Conservation (phyloP, 2,113 vertebrate genomes). For the Excalfactoria chinensis region DNA sequence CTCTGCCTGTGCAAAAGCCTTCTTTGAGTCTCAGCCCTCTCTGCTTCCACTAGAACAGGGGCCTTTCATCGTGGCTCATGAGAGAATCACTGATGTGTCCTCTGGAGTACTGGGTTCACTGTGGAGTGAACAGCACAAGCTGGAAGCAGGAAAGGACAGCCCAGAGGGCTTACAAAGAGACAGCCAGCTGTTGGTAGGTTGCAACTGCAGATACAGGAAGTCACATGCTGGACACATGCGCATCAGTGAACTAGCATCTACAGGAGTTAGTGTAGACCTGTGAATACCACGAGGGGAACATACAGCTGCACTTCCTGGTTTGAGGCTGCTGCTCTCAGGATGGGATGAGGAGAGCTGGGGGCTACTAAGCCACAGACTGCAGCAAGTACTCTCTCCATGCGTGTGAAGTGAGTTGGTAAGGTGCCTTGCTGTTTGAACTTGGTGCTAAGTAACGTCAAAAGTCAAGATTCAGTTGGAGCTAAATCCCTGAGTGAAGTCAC, state of each 20-base stretch:
- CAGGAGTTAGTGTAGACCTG: not conserved
- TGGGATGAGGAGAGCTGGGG: not conserved
- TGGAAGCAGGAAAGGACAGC: not conserved
- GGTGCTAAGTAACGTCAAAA: not conserved
- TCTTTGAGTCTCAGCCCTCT: too few relatives aligned
- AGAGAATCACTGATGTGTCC: too few relatives aligned
- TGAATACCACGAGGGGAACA: too few relatives aligned
- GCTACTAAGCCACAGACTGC: not conserved
- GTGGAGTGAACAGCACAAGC: not conserved
- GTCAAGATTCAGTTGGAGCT: not conserved
- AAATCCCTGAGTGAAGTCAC: not conserved
- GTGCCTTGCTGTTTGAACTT: not conserved
- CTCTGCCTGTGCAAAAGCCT: not conserved
- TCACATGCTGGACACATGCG: not conserved
- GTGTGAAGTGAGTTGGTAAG: rapidly evolving
- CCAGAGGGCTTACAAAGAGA: not conserved
- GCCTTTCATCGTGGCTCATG: too few relatives aligned
- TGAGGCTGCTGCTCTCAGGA: rapidly evolving
- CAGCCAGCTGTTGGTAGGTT: too few relatives aligned
- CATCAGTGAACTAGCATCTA: not conserved
- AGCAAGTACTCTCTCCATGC: not conserved
- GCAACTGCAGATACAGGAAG: not conserved
- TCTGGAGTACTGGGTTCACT: not conserved
- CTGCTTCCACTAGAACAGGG: too few relatives aligned
- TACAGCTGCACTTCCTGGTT: not conserved